A percentile compares a stretch with the other conserved stretches of the same genome.
phyloP scores from a whole-genome alignment of 2,113 vertebrate species.

The Seriola aureovittata region DNA sequence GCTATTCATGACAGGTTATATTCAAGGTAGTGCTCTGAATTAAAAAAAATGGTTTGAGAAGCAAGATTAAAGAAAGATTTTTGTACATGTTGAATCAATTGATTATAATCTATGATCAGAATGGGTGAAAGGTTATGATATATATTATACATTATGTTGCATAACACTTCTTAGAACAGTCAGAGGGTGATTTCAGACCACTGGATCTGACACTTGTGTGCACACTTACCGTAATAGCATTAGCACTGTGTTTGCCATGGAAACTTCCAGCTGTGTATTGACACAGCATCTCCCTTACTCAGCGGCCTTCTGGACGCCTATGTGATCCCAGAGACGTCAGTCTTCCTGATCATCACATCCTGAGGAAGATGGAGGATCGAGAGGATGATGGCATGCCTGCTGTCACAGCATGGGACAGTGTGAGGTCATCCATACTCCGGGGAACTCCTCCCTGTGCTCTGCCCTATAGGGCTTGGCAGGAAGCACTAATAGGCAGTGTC shows the following conservation, averaged over 20 bases:
- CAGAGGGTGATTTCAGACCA: constrained; percentile 25
- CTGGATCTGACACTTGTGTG: not conserved
- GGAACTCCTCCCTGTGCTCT: constrained; percentile 56
- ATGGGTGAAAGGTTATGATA: not conserved
- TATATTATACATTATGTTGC: not conserved
- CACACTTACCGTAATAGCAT: constrained; percentile 15
- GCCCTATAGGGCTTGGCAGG: constrained; percentile 55
- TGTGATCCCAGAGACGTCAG: constrained; percentile 43
- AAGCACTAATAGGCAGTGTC: constrained; percentile 31
- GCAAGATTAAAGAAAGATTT: not conserved
- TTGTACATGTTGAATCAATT: not conserved
- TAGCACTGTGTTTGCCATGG: constrained; percentile 4
- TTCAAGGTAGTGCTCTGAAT: not conserved
- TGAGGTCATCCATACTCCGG: constrained; percentile 56
- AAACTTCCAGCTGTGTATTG: constrained; percentile 18
- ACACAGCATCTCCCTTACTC: constrained; percentile 21
- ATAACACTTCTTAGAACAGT: not conserved
- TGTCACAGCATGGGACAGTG: constrained; percentile 44
- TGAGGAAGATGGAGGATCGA: constrained; percentile 26
- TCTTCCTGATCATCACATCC: constrained; percentile 48
- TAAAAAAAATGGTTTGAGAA: not conserved
- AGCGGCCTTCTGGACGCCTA: constrained; percentile 22
- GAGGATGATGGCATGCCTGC: constrained; percentile 54
- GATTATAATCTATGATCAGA: not conserved
- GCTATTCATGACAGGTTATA: constrained; percentile 36